These are phyloP conservation scores for Taenaris catops DNA, from an alignment of 2,888 invertebrate genomes.

Conservation along the genomic window DNA sequence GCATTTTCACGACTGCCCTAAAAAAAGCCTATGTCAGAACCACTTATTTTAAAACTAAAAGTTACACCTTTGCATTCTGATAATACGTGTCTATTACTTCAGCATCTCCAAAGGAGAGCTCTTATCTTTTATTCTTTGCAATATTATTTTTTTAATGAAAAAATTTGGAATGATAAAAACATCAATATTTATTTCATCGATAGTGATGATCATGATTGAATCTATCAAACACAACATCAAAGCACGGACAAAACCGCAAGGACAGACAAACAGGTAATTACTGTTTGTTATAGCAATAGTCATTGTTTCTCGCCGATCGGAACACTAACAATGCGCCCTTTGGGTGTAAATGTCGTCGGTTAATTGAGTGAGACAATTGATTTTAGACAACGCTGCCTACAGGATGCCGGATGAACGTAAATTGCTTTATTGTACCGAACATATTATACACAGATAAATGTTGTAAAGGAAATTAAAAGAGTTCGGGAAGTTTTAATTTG, in stretches of 20 bases:
- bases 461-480: slow-evolving; percentile 4
- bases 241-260: slow-evolving; percentile 15
- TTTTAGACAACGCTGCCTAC: slow-evolving; percentile 12
- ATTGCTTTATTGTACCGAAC: slow-evolving; percentile 12
- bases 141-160: too few relatives aligned
- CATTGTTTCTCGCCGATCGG: slow-evolving; percentile 30
- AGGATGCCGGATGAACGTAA: slow-evolving; percentile 11
- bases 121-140: too few relatives aligned
- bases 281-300: slow-evolving; percentile 21
- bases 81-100: too few relatives aligned
- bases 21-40: too few relatives aligned
- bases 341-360: slow-evolving; percentile 41
- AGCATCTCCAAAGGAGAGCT: too few relatives aligned
- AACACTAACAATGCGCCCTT: slow-evolving; percentile 36
- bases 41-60: too few relatives aligned
- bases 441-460: slow-evolving; percentile 7
- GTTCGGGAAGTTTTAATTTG: neutral
- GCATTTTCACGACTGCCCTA: too few relatives aligned
- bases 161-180: too few relatives aligned
- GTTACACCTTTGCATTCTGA: too few relatives aligned
- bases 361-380: slow-evolving; percentile 35
- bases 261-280: slow-evolving; percentile 23
- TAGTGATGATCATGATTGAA: too few relatives aligned
- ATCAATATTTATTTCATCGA: too few relatives aligned
- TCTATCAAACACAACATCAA: slow-evolving; percentile 3